phyloP scores from a whole-genome alignment of 2,113 vertebrate species.

The Perca fluviatilis region DNA sequence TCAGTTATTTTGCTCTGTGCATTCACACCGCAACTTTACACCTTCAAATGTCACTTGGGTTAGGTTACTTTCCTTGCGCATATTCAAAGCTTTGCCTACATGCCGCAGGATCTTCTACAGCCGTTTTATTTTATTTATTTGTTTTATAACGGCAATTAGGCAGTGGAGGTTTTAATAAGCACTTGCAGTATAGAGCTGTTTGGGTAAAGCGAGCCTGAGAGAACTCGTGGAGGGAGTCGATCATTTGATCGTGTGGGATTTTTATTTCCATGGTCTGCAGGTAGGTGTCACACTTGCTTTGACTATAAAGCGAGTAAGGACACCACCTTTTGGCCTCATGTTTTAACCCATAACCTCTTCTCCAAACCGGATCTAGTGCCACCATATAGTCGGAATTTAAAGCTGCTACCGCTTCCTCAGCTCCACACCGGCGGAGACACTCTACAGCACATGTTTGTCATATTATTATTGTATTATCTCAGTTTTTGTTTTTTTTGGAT shows the following conservation, averaged over 20 bases:
- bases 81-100: slow-evolving; percentile 39
- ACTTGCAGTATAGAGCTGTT: slow-evolving; percentile 41
- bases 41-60: slow-evolving; percentile 59
- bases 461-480: slow-evolving; percentile 60
- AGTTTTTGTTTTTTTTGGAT: slow-evolving; percentile 78
- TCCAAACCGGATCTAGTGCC: slow-evolving; percentile 91
- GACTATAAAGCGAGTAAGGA: slow-evolving; percentile 90
- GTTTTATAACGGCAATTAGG: slow-evolving; percentile 25
- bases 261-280: slow-evolving; percentile 94
- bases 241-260: slow-evolving; percentile 75
- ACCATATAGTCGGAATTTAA: slow-evolving; percentile 83
- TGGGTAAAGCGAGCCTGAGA: background rate
- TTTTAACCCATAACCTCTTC: slow-evolving; percentile 85
- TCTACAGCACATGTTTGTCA: slow-evolving; percentile 54
- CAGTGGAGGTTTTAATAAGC: slow-evolving; percentile 42
- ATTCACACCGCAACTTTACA: slow-evolving; percentile 53
- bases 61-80: slow-evolving; percentile 28
- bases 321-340: slow-evolving; percentile 86
- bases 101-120: background rate
- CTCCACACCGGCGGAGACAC: slow-evolving; percentile 79
- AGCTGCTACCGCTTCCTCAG: slow-evolving; percentile 82
- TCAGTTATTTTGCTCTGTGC: slow-evolving; percentile 59
- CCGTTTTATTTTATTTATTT: background rate
- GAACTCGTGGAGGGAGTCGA: slow-evolving; percentile 23
- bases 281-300: slow-evolving; percentile 99